Percentiles rank a stretch among this genome's conserved stretches.
Conservation (phyloP, 2,797 vertebrate species). For the Coranthus polyacanthus region DNA sequence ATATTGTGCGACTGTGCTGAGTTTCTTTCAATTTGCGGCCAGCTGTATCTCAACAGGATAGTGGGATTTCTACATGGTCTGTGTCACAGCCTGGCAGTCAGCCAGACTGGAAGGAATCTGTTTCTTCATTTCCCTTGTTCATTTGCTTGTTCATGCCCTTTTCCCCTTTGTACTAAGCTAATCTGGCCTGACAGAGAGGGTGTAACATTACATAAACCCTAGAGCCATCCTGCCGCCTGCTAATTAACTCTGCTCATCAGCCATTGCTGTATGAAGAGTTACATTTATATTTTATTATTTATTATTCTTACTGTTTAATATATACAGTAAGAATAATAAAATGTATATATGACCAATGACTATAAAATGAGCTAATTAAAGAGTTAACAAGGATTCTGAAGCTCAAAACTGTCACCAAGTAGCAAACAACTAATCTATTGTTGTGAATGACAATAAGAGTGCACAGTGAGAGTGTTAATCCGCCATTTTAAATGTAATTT, state of each 20-base stretch:
- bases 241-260: conserved; percentile 75
- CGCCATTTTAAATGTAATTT: conserved; percentile 45
- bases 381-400: not conserved
- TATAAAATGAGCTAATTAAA: not conserved
- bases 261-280: conserved; percentile 41
- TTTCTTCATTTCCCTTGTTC: conserved; percentile 68
- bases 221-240: conserved; percentile 57
- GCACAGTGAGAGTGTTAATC: conserved; percentile 21
- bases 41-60: conserved; percentile 38
- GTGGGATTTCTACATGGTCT: conserved; percentile 41
- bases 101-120: conserved; percentile 50
- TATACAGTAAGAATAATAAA: conserved; percentile 28
- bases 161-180: conserved; percentile 63
- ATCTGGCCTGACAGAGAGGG: conserved; percentile 77
- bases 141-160: conserved; percentile 63
- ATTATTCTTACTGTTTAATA: no score
- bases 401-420: conserved; percentile 12
- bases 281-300: no score
- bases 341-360: conserved; percentile 26
- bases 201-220: conserved; percentile 76
- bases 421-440: not conserved
- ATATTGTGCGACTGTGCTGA: conserved; percentile 5
- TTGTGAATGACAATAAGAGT: conserved; percentile 31
- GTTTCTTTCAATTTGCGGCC: conserved; percentile 34
- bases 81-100: conserved; percentile 54